Base-by-base conservation (phyloP, 2,113 vertebrate species). In the Numida meleagris region DNA sequence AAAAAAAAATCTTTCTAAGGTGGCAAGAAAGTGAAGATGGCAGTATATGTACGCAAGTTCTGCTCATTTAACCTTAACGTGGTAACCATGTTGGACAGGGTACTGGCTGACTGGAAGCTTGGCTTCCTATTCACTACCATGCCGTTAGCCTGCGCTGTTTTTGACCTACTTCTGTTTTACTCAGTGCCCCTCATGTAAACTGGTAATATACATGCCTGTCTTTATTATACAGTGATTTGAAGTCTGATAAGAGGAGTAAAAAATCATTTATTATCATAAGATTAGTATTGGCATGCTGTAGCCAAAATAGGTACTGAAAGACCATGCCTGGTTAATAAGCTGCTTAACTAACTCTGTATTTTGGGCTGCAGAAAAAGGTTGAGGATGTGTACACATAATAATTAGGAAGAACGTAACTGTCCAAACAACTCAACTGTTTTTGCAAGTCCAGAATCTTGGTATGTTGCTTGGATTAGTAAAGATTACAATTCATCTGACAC, bases 371-470 rank as follows among this genome's bases (percentile, higher is more conserved):
- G 68, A 66, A 91, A 86, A 50, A 84, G 40, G 33, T 36, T 78
- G 65, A 71, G 86, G 82, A 78, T 81, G 57, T 43, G 17, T 16
- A 68, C 68, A 36, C 74, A 78, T 65, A 94, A 75, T 95, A 94
- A 94, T 90, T 91, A 94, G 70, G 61, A 90, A 90, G 77, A 94
- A 59, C 20, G 15, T 72, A 72, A 61, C 51, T 94, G 80, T 92
- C 90, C 86, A 57, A 93, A 93, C 83, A 91, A 86, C 34, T 57
- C 42, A 93, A 58, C 21, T 58, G 34, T 25, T 90, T 27, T 57
- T 91, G 70, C 74, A 92, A 91, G 33, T 89, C 62, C 59, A 67
- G 71, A 75, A 65, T 58, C 51, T 72, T 40, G 77, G 81, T 84
- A 70, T 57, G 74, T 86, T 82, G 25, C 62, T 76, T 48, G 2